phyloP scores from a whole-genome alignment of 2,797 vertebrate genomes.

The Myotis vivesi region DNA sequence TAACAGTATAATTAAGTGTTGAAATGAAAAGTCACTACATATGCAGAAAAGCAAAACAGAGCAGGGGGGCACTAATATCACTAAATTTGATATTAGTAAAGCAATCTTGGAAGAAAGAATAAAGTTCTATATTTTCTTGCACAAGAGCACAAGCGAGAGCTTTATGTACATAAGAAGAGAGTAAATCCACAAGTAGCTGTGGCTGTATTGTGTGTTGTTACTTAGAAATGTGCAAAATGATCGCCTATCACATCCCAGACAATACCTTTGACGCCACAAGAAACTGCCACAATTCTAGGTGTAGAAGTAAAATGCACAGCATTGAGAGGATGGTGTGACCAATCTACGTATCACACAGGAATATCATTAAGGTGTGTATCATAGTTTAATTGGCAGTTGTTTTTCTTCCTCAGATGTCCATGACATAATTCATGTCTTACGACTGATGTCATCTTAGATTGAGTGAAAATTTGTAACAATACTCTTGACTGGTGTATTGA shows the following conservation, averaged over 20 bases:
- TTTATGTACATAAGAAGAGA: neutral
- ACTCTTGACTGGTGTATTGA: neutral
- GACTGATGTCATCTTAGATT: neutral
- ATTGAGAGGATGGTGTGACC: neutral
- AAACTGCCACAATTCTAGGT: neutral
- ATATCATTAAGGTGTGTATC: neutral
- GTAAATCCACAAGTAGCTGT: neutral
- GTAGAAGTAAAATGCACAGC: neutral
- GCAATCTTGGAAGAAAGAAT: slow-evolving; percentile 11
- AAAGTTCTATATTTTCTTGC: neutral
- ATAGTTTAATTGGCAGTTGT: neutral
- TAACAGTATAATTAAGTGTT: neutral
- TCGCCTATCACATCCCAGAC: neutral
- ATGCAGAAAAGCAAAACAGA: neutral
- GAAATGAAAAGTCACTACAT: neutral
- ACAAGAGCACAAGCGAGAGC: neutral
- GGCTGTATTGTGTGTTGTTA: neutral
- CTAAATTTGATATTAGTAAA: neutral
- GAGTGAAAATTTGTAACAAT: neutral
- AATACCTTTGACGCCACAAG: neutral
- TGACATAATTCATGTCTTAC: neutral
- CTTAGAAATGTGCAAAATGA: neutral
- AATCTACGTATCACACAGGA: neutral
- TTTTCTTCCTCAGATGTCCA: neutral
- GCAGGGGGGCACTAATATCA: neutral